phyloP scores from a whole-genome alignment of 1,140 invertebrate species.

The Ctenoplectra terminalis region DNA sequence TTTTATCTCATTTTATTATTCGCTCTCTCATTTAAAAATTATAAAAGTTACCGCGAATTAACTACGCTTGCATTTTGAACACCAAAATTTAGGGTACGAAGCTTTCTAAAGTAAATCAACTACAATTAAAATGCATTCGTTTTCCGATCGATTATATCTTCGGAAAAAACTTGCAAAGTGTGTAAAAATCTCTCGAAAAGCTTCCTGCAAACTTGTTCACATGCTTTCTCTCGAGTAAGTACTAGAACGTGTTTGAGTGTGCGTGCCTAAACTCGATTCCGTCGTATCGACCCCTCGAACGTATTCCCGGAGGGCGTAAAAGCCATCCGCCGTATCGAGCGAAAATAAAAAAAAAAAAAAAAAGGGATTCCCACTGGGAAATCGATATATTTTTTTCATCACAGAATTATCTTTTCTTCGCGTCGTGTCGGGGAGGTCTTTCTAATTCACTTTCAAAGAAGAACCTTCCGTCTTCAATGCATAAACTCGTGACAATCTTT shows the following conservation, averaged over 20 bases:
- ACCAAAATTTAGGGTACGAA: no score
- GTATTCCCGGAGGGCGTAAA: neutral
- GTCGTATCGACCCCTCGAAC: slow-evolving; percentile 33
- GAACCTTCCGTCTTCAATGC: no score
- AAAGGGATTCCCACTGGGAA: neutral
- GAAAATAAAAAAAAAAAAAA: neutral
- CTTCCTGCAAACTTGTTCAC: slow-evolving; percentile 2
- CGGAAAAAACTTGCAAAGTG: neutral
- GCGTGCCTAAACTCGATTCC: slow-evolving; percentile 48
- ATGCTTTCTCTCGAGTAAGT: slow-evolving; percentile 24
- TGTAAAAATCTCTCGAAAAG: neutral
- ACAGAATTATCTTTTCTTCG: no score
- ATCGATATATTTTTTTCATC: neutral
- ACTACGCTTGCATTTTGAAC: no score
- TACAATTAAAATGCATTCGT: no score
- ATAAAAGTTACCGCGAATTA: no score
- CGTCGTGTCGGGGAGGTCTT: no score
- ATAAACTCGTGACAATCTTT: no score
- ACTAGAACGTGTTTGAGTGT: slow-evolving; percentile 57
- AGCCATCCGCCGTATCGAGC: neutral
- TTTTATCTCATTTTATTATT: no score
- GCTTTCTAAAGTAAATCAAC: no score
- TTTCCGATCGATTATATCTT: neutral
- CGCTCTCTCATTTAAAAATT: no score
- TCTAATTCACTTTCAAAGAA: neutral